A percentile compares a stretch with the other conserved stretches of the same genome.
These are phyloP conservation scores for Papilio gigon DNA, from an alignment of 2,888 invertebrate species.

Conservation along the genomic window DNA sequence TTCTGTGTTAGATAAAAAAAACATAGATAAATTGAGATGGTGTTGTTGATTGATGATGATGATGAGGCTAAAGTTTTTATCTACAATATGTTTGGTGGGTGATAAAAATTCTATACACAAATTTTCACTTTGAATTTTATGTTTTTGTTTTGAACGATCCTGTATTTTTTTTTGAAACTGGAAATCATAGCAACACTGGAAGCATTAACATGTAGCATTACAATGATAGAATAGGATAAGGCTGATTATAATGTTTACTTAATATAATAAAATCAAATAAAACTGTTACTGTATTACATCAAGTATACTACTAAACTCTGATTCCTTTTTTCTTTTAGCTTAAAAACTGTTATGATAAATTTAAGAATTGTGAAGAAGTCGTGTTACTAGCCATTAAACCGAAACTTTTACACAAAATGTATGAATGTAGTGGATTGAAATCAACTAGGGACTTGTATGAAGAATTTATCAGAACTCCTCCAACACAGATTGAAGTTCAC, in stretches of 20 bases:
- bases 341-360: constrained; percentile 64
- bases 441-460: constrained; percentile 84
- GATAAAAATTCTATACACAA: no score
- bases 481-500: constrained; percentile 84
- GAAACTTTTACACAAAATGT: constrained; percentile 83
- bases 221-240: not conserved
- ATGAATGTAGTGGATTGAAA: constrained; percentile 75
- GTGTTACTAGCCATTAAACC: constrained; percentile 82
- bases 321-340: constrained; percentile 61
- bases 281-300: not conserved
- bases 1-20: no score
- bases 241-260: not conserved
- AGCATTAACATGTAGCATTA: not conserved
- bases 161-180: no score
- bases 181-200: not conserved
- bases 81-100: not conserved
- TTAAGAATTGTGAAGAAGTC: constrained; percentile 75
- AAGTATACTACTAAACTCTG: not conserved
- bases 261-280: not conserved
- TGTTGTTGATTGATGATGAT: no score
- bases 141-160: no score
- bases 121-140: no score
- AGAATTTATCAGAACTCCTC: constrained; percentile 81
- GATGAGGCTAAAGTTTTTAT: not conserved
- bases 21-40: no score